phyloP scores from a whole-genome alignment of 2,888 invertebrate genomes.

The Lomographa bimaculata region DNA sequence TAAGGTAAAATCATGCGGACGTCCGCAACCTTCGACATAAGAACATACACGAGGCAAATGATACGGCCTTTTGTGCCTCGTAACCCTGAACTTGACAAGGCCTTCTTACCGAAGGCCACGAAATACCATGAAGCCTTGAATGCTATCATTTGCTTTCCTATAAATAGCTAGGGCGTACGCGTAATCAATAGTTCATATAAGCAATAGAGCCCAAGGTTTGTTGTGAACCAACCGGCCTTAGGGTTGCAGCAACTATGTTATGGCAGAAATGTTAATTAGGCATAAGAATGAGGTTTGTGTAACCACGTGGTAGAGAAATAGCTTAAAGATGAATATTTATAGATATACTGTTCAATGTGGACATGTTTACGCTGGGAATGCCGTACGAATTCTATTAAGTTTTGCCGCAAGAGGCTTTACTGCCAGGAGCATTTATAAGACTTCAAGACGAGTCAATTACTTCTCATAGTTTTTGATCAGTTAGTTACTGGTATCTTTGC shows the following conservation, averaged over 20 bases:
- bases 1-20: no score
- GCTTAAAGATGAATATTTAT: no score
- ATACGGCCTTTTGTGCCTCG: not conserved
- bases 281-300: constrained; percentile 8
- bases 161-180: constrained; percentile 5
- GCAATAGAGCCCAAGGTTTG: constrained; percentile 11
- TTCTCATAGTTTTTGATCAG: no score
- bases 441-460: constrained; percentile 10
- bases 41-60: no score
- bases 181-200: constrained; percentile 14
- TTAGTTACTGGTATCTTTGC: no score
- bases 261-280: constrained; percentile 21
- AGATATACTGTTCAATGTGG: no score
- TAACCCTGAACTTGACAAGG: constrained; percentile 12
- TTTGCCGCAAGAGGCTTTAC: constrained; percentile 8
- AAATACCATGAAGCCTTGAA: constrained; percentile 4
- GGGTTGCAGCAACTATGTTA: constrained; percentile 17
- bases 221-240: constrained; percentile 15
- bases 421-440: constrained; percentile 14
- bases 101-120: not conserved
- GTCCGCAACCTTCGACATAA: no score
- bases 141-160: not conserved
- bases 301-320: constrained; percentile 1
- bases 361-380: no score
- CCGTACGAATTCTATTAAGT: no score